Base-by-base conservation (phyloP, 2,797 vertebrate species). In the Echiichthys vipera region DNA sequence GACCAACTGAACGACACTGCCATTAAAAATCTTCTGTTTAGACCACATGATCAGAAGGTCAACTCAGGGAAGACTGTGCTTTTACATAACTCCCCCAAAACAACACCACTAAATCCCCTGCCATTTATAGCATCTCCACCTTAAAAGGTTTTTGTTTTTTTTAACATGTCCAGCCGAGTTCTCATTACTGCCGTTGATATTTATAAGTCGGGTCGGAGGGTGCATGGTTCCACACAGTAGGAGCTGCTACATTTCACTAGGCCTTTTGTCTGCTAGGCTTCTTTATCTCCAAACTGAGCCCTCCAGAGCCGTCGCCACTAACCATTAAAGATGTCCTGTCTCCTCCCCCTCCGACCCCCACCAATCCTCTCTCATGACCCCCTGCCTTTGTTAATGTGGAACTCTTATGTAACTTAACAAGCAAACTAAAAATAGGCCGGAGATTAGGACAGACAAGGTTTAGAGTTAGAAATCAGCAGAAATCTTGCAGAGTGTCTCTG, bases 351-450 rank as follows among this genome's bases (percentile, higher is more conserved):
- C 37, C 24, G 22, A 72, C 71, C 72, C 74, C 74, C 43, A 49
- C 81, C 63, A 69, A 74, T 72, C 71, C 79, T 70, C 80, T 77
- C 83, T 76, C 83, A 80, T 78, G 83, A 90, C 87, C 88, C 88
- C 80, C 75, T 56, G 83, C 80, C 74, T 85, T 82, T 85, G 84
- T 90, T 77, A 45, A 79, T 63, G 61, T 65, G 65, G 77, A 76
- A 78, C 83, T 74, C 75, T 92, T 92, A 92, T 87, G 85, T 87
- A 88, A 89, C 87, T 87, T 88, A 63, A 84, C 30, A 0, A 81
- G 72, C 42, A 5, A 54, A 37, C 83, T 90, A 88, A 91, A 92
- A 92, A 92, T 90, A 93, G 87, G 49, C 59, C 42, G 30, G 78
- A 72, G 78, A 80, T 84, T 59, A 70, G 50, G 55, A 51, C 54